Evolutionary conservation across 92 coral and sea anemone genomes (phyloP).

Genomic region (Epizoanthus rinbou): DNA sequence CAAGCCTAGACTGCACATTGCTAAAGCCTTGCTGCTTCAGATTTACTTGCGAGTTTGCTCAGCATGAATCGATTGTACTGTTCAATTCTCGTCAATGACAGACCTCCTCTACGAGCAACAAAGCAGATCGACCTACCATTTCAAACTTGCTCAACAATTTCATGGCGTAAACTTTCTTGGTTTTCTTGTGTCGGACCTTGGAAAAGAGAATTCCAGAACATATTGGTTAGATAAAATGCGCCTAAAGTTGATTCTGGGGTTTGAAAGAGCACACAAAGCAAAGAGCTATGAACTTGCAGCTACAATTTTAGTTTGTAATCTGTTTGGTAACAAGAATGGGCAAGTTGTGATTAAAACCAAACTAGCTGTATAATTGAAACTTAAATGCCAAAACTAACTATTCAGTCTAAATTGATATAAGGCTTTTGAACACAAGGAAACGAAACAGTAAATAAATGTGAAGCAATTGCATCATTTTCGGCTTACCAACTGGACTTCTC

Average conservation of each 20-base stretch:
- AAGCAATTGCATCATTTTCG: conserved; percentile 6
- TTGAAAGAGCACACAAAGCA: conserved; percentile 7
- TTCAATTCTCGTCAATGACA: conserved; percentile 4
- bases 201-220: conserved; percentile 32
- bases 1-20: conserved; percentile 2
- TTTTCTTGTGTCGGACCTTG: conserved; percentile 82
- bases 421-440: conserved; percentile 3
- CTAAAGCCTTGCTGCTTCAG: conserved; percentile 39
- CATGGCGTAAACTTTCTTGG: conserved; percentile 94
- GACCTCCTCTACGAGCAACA: conserved; percentile 10
- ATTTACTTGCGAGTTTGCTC: conserved; percentile 10
- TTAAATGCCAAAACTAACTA: conserved; percentile 23
- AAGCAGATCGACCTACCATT: conserved; percentile 78
- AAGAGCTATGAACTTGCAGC: conserved; percentile 1
- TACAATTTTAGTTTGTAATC: conserved; percentile 24
- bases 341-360: conserved; percentile 30
- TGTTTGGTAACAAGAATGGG: conserved; percentile 35
- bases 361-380: conserved; percentile 35
- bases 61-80: conserved; percentile 29
- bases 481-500: conserved; percentile 99
- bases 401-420: neutral
- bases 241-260: conserved; percentile 3
- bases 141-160: conserved; percentile 97
- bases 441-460: conserved; percentile 19
- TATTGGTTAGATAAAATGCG: conserved; percentile 1